These are phyloP conservation scores for Drosophila mojavensis DNA, from an alignment of 1,140 invertebrate species.

Conservation along the genomic window DNA sequence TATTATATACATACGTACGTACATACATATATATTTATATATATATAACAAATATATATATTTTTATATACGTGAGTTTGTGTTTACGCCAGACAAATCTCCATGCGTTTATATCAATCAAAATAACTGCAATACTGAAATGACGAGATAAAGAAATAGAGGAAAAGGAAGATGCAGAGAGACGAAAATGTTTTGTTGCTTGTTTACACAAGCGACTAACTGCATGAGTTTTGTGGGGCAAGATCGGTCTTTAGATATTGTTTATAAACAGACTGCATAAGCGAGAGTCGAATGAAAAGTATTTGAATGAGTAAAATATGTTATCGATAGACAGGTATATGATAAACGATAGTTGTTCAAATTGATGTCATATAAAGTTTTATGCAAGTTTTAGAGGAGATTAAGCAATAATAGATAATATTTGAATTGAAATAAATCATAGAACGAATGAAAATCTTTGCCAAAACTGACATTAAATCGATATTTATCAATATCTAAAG, in stretches of 20 bases:
- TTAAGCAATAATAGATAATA: too few relatives aligned
- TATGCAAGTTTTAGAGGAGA: too few relatives aligned
- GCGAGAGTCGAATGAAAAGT: constrained; percentile 16
- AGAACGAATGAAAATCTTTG: too few relatives aligned
- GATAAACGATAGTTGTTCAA: background rate
- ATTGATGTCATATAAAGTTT: background rate
- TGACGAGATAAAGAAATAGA: background rate
- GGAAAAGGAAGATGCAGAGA: background rate
- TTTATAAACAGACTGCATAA: constrained; percentile 29
- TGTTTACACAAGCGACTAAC: constrained; percentile 43
- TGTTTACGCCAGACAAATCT: constrained; percentile 9
- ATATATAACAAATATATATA: constrained; percentile 2
- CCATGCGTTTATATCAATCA: constrained; percentile 31
- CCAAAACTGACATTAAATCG: too few relatives aligned
- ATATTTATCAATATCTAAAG: too few relatives aligned
- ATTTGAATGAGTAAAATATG: background rate
- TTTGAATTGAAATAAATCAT: background rate
- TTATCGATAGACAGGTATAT: background rate
- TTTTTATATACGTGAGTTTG: background rate
- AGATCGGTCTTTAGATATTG: constrained; percentile 30
- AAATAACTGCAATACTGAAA: constrained; percentile 32
- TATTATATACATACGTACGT: background rate
- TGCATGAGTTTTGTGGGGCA: constrained; percentile 33
- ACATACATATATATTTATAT: constrained; percentile 5
- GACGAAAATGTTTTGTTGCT: constrained; percentile 2